phyloP scores from a whole-genome alignment of 2,888 invertebrate genomes.

The Autographa pulchrina region DNA sequence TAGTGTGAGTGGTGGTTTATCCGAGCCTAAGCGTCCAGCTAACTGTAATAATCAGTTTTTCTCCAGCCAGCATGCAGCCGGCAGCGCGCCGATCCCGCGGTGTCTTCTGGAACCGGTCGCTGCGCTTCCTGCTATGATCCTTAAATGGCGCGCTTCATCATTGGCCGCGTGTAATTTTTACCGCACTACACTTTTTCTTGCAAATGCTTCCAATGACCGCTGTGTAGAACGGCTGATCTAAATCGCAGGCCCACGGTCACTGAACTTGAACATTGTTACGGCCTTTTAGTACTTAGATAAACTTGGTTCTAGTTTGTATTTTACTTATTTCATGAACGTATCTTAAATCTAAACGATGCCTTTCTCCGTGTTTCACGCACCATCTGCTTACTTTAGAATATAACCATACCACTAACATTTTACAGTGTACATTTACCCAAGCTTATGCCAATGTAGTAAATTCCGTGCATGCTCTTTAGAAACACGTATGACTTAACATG shows the following conservation, averaged over 20 bases:
- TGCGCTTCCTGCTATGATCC: conserved; percentile 81
- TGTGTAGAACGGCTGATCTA: conserved; percentile 68
- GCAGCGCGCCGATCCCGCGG: conserved; percentile 66
- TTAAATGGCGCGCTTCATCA: conserved; percentile 76
- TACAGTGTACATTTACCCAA: conserved; percentile 41
- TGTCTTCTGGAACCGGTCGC: conserved; percentile 72
- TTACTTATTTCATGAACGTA: conserved; percentile 26
- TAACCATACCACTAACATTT: conserved; percentile 24
- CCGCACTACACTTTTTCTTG: conserved; percentile 71
- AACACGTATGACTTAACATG: conserved; percentile 47
- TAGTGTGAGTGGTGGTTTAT: conserved; percentile 59
- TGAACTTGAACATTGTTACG: conserved; percentile 63
- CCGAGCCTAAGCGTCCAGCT: conserved; percentile 72
- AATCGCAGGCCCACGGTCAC: conserved; percentile 62
- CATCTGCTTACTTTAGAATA: conserved; percentile 18
- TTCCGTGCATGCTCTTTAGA: conserved; percentile 57
- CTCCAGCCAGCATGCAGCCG: conserved; percentile 25
- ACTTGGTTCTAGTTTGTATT: conserved; percentile 20
- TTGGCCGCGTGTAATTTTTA: conserved; percentile 77
- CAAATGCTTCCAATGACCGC: conserved; percentile 62
- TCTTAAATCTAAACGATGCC: conserved; percentile 25
- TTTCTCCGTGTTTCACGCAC: conserved; percentile 23
- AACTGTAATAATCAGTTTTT: conserved; percentile 75
- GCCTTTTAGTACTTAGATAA: conserved; percentile 22
- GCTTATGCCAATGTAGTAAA: conserved; percentile 65